A percentile compares a stretch with the other conserved stretches of the same genome.
Conservation (phyloP, 2,888 invertebrate genomes). For the Malthinus flaveolus region DNA sequence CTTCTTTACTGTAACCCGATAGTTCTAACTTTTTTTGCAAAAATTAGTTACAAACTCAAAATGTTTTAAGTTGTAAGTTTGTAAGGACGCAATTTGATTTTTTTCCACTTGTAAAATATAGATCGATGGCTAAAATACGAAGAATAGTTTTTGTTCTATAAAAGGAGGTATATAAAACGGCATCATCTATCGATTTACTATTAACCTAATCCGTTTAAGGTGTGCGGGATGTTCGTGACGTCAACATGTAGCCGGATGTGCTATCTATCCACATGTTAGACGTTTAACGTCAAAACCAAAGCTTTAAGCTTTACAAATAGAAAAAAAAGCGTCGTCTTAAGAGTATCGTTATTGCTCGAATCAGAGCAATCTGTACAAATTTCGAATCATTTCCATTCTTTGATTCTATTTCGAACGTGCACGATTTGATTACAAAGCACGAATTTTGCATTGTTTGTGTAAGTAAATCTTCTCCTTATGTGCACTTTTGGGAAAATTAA, state of each 20-base stretch:
- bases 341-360: constrained; percentile 25
- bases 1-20: no score
- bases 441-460: no score
- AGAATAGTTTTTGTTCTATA: constrained; percentile 25
- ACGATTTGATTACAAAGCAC: no score
- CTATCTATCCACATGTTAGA: constrained; percentile 29
- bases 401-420: constrained; percentile 3
- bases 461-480: no score
- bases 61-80: no score
- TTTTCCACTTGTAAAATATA: constrained; percentile 13
- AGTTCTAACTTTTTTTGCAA: no score
- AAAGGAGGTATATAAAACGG: constrained; percentile 29
- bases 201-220: constrained; percentile 33
- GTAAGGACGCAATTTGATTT: not conserved
- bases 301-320: constrained; percentile 25
- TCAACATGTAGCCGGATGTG: constrained; percentile 30
- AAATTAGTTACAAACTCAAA: no score
- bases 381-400: not conserved
- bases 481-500: no score
- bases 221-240: constrained; percentile 26
- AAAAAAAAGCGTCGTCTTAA: constrained; percentile 17
- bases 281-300: constrained; percentile 23
- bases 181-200: constrained; percentile 32
- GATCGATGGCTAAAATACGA: constrained; percentile 28
- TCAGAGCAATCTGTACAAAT: constrained; percentile 6